These are phyloP conservation scores for Mystacides longicornis DNA, from an alignment of 2,888 invertebrate species.

Conservation along the genomic window DNA sequence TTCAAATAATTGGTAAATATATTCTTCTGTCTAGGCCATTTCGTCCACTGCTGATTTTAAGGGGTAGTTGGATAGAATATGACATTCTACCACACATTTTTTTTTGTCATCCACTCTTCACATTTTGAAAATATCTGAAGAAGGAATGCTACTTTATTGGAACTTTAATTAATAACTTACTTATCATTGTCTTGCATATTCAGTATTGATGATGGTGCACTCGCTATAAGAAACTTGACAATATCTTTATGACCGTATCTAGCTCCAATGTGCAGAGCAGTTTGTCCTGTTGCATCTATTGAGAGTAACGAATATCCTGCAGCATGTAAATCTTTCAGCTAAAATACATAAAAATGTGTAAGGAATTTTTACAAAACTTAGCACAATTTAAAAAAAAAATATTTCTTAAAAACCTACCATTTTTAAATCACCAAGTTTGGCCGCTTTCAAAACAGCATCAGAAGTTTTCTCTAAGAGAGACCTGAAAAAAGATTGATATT, in stretches of 20 bases:
- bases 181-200: conserved; percentile 82
- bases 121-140: no score
- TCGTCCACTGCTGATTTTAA: no score
- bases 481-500: conserved; percentile 43
- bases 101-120: no score
- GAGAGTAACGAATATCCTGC: conserved; percentile 78
- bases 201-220: conserved; percentile 74
- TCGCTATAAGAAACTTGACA: conserved; percentile 79
- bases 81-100: no score
- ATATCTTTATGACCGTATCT: conserved; percentile 85
- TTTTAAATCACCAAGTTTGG: conserved; percentile 74
- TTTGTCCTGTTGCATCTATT: conserved; percentile 78
- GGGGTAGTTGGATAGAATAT: no score
- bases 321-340: conserved; percentile 78
- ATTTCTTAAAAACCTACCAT: conserved; percentile 45
- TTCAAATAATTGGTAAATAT: no score
- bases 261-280: conserved; percentile 83
- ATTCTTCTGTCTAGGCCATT: no score
- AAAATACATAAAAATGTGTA: conserved; percentile 26
- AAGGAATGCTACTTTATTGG: no score
- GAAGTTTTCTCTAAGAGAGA: conserved; percentile 75
- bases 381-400: not conserved
- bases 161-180: conserved; percentile 55
- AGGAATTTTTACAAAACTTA: not conserved
- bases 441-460: conserved; percentile 74